Evolutionary conservation across 2,888 invertebrate species (phyloP).

Genomic region (Alcis repandata): DNA sequence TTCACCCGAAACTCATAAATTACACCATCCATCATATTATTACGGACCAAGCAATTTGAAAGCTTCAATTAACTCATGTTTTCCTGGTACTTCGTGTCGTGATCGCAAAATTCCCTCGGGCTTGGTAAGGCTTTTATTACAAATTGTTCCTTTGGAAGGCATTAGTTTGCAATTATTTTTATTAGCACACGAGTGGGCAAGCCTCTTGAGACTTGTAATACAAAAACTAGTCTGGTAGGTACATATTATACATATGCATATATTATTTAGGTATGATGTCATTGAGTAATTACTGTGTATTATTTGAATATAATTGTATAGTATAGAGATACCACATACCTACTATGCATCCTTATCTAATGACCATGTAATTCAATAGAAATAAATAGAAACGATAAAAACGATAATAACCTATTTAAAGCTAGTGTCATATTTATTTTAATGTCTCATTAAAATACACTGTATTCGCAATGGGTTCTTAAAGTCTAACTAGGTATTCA

Average conservation of each 20-base stretch:
- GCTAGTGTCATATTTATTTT: neutral
- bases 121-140: constrained; percentile 14
- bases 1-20: constrained; percentile 20
- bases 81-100: constrained; percentile 32
- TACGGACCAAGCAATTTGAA: constrained; percentile 22
- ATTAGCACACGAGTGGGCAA: constrained; percentile 16
- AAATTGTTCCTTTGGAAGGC: constrained; percentile 23
- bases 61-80: constrained; percentile 23
- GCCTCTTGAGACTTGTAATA: neutral
- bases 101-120: constrained; percentile 13
- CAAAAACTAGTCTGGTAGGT: constrained; percentile 8
- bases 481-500: neutral
- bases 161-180: constrained; percentile 19
- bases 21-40: constrained; percentile 20
- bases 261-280: constrained; percentile 4
- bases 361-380: neutral
- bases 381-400: neutral
- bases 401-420: neutral
- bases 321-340: too few species aligned
- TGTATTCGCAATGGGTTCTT: neutral
- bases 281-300: neutral
- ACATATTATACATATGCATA: neutral
- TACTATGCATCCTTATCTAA: too few species aligned
- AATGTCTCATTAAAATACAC: neutral
- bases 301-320: neutral